phyloP scores from a whole-genome alignment of 1,140 invertebrate genomes.

The Bombus confusus region DNA sequence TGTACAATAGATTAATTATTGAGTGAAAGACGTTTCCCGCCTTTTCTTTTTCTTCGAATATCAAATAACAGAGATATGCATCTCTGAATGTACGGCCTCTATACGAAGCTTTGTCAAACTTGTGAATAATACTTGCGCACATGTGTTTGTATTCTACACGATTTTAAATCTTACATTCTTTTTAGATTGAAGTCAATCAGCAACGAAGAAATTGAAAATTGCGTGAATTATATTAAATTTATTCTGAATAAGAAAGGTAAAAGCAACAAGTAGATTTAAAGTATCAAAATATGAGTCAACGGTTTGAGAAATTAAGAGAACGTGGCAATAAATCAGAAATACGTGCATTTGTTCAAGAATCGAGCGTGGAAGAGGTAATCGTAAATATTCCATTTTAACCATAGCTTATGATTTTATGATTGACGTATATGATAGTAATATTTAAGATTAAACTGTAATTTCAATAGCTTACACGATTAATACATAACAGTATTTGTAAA shows the following conservation, averaged over 20 bases:
- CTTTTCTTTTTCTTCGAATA: neutral
- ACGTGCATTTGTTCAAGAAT: slow-evolving; percentile 55
- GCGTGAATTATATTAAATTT: neutral
- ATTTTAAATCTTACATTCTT: neutral
- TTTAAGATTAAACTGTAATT: neutral
- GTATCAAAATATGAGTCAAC: slow-evolving; percentile 26
- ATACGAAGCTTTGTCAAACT: neutral
- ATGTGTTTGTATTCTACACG: neutral
- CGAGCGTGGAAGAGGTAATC: slow-evolving; percentile 52
- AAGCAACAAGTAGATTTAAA: neutral
- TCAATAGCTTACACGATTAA: slow-evolving; percentile 69
- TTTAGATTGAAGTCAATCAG: neutral
- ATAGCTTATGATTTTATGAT: neutral
- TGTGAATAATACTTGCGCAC: neutral
- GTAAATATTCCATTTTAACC: neutral
- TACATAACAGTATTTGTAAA: slow-evolving; percentile 61
- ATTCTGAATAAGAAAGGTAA: neutral
- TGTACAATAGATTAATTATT: neutral
- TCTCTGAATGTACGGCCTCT: too few species aligned
- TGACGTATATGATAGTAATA: neutral
- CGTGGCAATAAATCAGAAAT: slow-evolving; percentile 20
- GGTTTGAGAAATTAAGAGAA: slow-evolving; percentile 17
- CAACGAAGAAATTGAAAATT: neutral
- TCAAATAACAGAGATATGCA: neutral
- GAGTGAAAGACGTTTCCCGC: neutral